These are phyloP conservation scores for Cheilosia variabilis DNA, from an alignment of 2,888 invertebrate species.

Conservation along the genomic window DNA sequence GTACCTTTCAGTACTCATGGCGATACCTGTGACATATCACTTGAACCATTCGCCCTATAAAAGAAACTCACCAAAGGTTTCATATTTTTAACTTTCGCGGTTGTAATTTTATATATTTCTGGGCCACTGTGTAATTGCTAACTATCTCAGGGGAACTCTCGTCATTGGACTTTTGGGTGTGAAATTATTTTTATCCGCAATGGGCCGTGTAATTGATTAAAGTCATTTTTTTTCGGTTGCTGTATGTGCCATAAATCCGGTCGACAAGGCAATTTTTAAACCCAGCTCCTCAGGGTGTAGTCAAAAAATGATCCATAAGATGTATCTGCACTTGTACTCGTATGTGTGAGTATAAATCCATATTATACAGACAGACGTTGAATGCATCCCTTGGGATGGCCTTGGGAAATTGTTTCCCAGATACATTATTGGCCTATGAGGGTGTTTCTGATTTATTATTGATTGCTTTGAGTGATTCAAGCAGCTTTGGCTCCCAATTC, in stretches of 20 bases:
- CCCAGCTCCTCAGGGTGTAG: constrained; percentile 18
- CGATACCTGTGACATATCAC: too few relatives aligned
- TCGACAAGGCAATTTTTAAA: constrained; percentile 5
- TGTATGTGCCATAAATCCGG: not conserved
- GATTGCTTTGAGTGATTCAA: constrained; percentile 71
- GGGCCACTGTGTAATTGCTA: too few relatives aligned
- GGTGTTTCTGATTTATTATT: constrained; percentile 65
- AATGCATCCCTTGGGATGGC: constrained; percentile 63
- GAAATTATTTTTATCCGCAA: too few relatives aligned
- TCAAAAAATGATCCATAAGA: not conserved
- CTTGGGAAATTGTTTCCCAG: constrained; percentile 55
- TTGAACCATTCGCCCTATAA: too few relatives aligned
- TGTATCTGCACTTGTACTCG: too few relatives aligned
- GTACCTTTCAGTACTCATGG: too few relatives aligned
- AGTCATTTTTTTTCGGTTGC: not conserved
- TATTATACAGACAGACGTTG: not conserved
- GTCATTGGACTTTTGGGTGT: too few relatives aligned
- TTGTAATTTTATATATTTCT: too few relatives aligned
- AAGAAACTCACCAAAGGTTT: too few relatives aligned
- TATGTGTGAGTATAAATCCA: not conserved
- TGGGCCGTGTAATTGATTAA: not conserved
- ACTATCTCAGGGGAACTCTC: too few relatives aligned
- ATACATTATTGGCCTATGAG: constrained; percentile 61
- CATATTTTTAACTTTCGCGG: too few relatives aligned
- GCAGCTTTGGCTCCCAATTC: constrained; percentile 30